Evolutionary conservation across 2,797 vertebrate species (phyloP), one percentile per base, ranked within the genome.

Genomic region (Naso thynnoides): DNA sequence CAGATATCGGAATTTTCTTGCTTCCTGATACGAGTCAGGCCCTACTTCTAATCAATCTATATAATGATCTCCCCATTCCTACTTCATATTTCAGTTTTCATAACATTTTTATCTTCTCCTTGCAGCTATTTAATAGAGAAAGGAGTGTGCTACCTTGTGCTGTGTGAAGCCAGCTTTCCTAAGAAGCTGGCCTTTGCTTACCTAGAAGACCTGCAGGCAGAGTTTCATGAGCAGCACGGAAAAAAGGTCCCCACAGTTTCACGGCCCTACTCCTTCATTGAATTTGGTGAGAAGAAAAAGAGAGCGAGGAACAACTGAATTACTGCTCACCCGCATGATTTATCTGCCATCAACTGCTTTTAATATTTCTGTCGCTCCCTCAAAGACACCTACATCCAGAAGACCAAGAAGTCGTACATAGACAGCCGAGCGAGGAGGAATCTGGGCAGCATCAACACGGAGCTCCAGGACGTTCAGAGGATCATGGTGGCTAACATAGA

Each of bases 401-500:
- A 99, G 94, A 99, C 97, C 71, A 99, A 99, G 93, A 99, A 99
- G 85, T 95, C 96, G 0, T 99, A 98, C 94, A 99, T 99, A 16
- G 98, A 99, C 78, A 99, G 98, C 82, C 91, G 98, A 79, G 98
- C 98, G 0, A 95, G 98, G 76, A 95, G 98, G 90, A 99, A 99
- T 82, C 93, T 99, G 63, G 96, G 98, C 82, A 98, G 93, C 91
- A 98, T 99, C 89, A 99, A 99, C 92, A 99, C 97, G 9, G 98
- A 99, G 86, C 93, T 99, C 47, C 98, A 99, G 66, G 98, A 99
- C 19, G 98, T 99, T 10, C 98, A 99, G 94, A 96, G 97, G 90
- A 99, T 99, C 89, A 99, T 99, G 98, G 98, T 99, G 89, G 98
- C 98, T 6, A 99, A 99, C 86, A 99, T 99, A 0, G 98, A 99